These are phyloP conservation scores for Heteromyza rotundicornis DNA, from an alignment of 2,888 invertebrate genomes.

Conservation along the genomic window DNA sequence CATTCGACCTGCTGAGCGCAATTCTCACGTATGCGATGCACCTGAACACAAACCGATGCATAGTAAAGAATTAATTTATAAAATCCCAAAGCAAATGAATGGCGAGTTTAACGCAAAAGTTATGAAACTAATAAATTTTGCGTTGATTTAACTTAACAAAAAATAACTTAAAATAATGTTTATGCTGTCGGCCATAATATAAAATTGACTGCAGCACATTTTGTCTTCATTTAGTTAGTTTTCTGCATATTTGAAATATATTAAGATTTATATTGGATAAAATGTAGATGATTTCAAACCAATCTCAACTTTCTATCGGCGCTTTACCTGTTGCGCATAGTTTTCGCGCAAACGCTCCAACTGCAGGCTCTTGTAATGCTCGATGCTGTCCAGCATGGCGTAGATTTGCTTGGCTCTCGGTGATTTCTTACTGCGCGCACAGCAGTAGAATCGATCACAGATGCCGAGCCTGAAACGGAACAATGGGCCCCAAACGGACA, in stretches of 20 bases:
- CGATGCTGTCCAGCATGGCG: slow-evolving; percentile 88
- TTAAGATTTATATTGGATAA: background rate
- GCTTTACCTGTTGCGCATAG: slow-evolving; percentile 81
- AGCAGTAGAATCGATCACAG: slow-evolving; percentile 73
- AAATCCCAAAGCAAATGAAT: too few species aligned
- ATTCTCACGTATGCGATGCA: slow-evolving; percentile 90
- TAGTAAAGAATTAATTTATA: too few species aligned
- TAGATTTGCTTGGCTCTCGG: slow-evolving; percentile 84
- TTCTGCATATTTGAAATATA: background rate
- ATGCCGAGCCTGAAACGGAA: slow-evolving; percentile 62
- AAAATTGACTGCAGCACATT: too few species aligned
- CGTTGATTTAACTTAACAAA: too few species aligned
- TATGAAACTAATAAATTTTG: too few species aligned
- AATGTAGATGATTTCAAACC: background rate
- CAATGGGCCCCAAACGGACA: slow-evolving; percentile 37
- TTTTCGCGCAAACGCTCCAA: slow-evolving; percentile 88
- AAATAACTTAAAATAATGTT: too few species aligned
- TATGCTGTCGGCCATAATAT: too few species aligned
- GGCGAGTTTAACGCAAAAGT: too few species aligned
- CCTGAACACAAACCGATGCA: too few species aligned
- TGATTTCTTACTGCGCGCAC: slow-evolving; percentile 74
- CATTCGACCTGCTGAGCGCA: slow-evolving; percentile 93
- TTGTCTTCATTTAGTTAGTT: background rate
- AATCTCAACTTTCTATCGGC: background rate
- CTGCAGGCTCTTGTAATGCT: slow-evolving; percentile 87